Evolutionary conservation across 2,113 vertebrate species (phyloP).

Genomic region (Apus apus): DNA sequence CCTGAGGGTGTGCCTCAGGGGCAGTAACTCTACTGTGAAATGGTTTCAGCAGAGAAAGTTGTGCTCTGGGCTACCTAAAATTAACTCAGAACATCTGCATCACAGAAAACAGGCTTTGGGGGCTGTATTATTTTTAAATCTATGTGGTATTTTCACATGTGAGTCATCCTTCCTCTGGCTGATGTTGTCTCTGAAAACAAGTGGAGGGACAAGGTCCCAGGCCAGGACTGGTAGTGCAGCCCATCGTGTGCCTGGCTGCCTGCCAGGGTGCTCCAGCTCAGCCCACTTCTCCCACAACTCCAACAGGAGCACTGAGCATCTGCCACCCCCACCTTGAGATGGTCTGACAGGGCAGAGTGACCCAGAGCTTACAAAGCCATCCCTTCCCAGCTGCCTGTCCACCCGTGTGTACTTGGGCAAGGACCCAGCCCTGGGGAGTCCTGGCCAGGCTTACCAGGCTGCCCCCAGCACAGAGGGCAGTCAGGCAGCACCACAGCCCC

Average conservation of each 20-base stretch:
- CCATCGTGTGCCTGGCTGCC: neutral
- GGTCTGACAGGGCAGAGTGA: neutral
- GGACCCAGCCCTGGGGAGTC: neutral
- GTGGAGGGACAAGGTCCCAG: neutral
- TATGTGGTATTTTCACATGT: neutral
- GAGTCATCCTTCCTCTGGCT: neutral
- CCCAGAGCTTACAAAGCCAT: neutral
- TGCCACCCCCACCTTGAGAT: neutral
- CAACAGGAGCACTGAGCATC: neutral
- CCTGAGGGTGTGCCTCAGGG: neutral
- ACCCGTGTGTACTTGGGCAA: fast-evolving
- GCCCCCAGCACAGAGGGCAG: neutral
- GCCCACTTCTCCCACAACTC: neutral
- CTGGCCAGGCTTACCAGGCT: neutral
- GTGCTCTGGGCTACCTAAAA: neutral
- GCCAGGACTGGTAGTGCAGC: fast-evolving
- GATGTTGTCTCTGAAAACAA: neutral
- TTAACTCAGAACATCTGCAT: neutral
- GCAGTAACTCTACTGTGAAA: neutral
- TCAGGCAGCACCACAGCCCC: neutral
- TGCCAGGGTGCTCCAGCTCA: neutral
- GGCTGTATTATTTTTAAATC: neutral
- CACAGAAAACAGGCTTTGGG: neutral
- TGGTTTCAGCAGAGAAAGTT: neutral
- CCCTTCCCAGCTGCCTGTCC: neutral